Conservation (phyloP, 1,140 invertebrate species). For the Eupeodes corollae region DNA sequence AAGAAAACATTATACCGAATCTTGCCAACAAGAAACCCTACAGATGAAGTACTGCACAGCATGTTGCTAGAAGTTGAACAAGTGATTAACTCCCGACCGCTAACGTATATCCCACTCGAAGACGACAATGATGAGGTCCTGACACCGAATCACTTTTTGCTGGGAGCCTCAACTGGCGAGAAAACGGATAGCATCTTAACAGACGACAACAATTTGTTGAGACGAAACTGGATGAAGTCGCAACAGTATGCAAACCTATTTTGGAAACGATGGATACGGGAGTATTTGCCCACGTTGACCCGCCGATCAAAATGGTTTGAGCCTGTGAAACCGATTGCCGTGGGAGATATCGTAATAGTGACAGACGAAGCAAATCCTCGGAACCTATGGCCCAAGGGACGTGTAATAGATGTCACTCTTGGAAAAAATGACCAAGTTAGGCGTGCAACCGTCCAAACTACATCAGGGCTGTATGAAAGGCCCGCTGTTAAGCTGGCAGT, state of each 20-base stretch:
- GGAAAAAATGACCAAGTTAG: background rate
- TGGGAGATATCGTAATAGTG: background rate
- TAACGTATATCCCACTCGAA: conserved; percentile 9
- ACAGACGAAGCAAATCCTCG: background rate
- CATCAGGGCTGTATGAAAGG: background rate
- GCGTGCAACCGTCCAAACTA: background rate
- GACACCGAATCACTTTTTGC: conserved; percentile 23
- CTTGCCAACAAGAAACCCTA: background rate
- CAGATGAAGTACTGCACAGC: background rate
- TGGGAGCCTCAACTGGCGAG: conserved; percentile 12
- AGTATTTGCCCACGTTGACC: conserved; percentile 12
- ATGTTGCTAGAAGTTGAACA: conserved; percentile 3
- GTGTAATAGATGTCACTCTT: background rate
- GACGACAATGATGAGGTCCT: conserved; percentile 15
- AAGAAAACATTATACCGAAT: background rate
- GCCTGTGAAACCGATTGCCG: background rate
- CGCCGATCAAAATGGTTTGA: conserved; percentile 15
- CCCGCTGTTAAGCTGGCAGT: background rate
- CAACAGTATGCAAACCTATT: conserved; percentile 15
- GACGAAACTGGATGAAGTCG: conserved; percentile 8
- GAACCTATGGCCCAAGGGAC: background rate
- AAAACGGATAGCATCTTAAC: conserved; percentile 4
- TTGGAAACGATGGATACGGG: conserved; percentile 16
- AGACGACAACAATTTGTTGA: conserved; percentile 3
- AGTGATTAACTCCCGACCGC: conserved; percentile 8